Conservation (phyloP, 2,888 invertebrate species). For the Pollenia griseotomentosa region DNA sequence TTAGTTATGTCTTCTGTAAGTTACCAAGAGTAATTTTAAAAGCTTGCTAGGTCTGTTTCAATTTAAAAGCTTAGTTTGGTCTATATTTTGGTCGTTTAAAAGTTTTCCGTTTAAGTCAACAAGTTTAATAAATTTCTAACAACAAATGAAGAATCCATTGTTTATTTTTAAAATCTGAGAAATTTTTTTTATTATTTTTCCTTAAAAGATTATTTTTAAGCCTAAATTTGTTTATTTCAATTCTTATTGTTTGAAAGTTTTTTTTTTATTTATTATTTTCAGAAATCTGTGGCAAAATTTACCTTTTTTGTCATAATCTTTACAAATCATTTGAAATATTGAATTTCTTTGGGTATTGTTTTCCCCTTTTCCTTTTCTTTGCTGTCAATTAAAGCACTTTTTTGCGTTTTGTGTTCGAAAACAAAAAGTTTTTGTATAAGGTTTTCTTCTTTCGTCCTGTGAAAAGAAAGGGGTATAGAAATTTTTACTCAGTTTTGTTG, state of each 20-base stretch:
- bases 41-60: too few relatives aligned
- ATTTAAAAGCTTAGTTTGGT: too few relatives aligned
- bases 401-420: constrained; percentile 11
- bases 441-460: not conserved
- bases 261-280: not conserved
- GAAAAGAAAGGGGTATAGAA: constrained; percentile 20
- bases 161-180: not conserved
- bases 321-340: constrained; percentile 51
- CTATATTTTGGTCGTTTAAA: too few relatives aligned
- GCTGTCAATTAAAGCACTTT: constrained; percentile 62
- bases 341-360: constrained; percentile 29
- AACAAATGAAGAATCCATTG: too few relatives aligned
- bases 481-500: not conserved
- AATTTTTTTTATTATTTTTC: not conserved
- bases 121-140: too few relatives aligned
- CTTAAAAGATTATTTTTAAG: not conserved
- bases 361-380: constrained; percentile 32
- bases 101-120: too few relatives aligned
- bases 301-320: constrained; percentile 49
- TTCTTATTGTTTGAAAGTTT: not conserved
- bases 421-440: constrained; percentile 25
- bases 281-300: constrained; percentile 38
- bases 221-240: not conserved
- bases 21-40: too few relatives aligned
- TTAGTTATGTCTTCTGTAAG: too few relatives aligned